These are phyloP conservation scores for Eolophus roseicapilla DNA, from an alignment of 2,113 vertebrate genomes.

Conservation along the genomic window DNA sequence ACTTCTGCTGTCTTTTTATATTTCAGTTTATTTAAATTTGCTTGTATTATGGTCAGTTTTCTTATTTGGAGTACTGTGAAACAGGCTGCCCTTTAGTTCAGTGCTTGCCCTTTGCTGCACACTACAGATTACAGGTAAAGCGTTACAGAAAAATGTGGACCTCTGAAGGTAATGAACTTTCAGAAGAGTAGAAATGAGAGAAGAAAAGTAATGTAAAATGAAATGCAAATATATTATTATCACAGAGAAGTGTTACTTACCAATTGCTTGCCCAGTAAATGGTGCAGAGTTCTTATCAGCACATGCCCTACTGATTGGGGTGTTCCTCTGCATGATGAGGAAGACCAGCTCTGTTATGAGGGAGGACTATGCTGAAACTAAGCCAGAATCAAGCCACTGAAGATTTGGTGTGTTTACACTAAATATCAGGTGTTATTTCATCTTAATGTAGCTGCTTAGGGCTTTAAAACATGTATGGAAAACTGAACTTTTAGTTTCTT, in stretches of 20 bases:
- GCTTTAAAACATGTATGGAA: background rate
- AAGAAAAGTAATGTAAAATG: background rate
- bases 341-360: background rate
- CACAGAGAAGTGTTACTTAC: background rate
- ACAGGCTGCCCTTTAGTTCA: constrained; percentile 22
- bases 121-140: background rate
- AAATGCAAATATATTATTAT: background rate
- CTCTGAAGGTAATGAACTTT: background rate
- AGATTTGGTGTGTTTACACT: background rate
- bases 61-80: constrained; percentile 57
- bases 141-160: background rate
- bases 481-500: background rate
- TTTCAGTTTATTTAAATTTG: constrained; percentile 55
- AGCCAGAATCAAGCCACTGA: background rate
- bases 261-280: background rate
- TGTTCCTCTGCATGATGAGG: background rate
- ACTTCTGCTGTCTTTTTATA: constrained; percentile 35
- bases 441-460: background rate
- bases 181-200: background rate
- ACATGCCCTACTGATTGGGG: background rate
- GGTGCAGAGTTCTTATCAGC: background rate
- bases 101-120: background rate
- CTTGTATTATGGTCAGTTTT: constrained; percentile 42
- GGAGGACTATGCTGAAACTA: background rate
- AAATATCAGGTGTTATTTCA: background rate